These are phyloP conservation scores for Arctocebus calabarensis DNA, from an alignment of 2,797 vertebrate genomes.

Conservation along the genomic window DNA sequence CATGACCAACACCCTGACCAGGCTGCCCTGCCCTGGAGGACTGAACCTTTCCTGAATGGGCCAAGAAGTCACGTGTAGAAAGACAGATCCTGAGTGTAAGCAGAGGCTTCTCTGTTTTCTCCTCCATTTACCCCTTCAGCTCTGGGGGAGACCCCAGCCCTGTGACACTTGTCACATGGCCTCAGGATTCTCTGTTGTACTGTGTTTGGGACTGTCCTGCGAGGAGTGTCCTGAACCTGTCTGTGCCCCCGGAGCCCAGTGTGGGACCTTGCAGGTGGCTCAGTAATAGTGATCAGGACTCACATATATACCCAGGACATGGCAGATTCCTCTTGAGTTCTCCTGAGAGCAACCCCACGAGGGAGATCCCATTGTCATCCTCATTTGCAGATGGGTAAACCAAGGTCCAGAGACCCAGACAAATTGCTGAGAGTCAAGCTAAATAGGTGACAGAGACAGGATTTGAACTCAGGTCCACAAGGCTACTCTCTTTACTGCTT, in stretches of 20 bases:
- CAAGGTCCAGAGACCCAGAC: not conserved
- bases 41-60: fast-evolving
- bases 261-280: not conserved
- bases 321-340: fast-evolving
- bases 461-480: not conserved
- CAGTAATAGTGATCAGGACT: fast-evolving
- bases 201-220: fast-evolving
- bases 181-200: fast-evolving
- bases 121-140: not conserved
- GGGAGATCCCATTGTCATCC: not conserved
- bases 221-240: not conserved
- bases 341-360: not conserved
- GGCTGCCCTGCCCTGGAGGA: not conserved
- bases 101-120: not conserved
- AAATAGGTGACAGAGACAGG: not conserved
- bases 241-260: not conserved
- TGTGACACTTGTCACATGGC: fast-evolving
- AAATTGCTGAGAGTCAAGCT: not conserved
- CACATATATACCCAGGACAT: fast-evolving
- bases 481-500: not conserved
- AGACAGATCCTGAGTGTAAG: not conserved
- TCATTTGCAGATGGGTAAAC: not conserved
- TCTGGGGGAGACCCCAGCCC: not conserved
- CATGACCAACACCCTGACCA: fast-evolving
- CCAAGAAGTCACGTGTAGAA: fast-evolving